These are phyloP conservation scores for Carlito syrichta DNA, from an alignment of 2,113 vertebrate genomes.

Conservation along the genomic window DNA sequence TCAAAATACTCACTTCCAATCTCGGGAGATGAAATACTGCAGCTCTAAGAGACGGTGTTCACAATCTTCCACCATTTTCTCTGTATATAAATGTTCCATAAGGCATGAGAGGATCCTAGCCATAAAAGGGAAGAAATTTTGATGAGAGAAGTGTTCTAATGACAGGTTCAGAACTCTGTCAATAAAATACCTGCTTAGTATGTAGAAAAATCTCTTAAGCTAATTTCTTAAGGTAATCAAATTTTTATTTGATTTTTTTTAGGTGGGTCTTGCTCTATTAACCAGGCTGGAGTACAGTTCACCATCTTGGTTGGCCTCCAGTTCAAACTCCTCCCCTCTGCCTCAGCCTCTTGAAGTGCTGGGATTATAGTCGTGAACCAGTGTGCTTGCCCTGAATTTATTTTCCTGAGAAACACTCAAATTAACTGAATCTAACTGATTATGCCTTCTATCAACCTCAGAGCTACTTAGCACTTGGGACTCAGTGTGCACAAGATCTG, in stretches of 20 bases:
- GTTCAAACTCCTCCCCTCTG: no score
- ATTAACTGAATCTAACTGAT: neutral
- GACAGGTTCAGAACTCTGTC: neutral
- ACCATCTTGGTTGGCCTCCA: no score
- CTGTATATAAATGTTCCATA: conserved; percentile 98
- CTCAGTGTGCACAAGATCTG: neutral
- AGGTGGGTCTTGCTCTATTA: no score
- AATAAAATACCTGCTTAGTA: neutral
- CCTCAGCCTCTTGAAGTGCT: no score
- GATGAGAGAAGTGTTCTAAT: neutral
- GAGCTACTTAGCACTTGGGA: neutral
- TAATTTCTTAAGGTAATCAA: neutral
- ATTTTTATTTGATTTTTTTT: no score
- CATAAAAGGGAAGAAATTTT: neutral
- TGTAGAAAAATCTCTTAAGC: neutral
- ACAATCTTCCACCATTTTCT: conserved; percentile 98
- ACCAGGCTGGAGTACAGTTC: no score
- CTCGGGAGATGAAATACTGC: conserved; percentile 97
- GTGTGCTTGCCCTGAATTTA: no score
- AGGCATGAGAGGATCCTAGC: conserved; percentile 95
- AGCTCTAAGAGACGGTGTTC: conserved; percentile 95
- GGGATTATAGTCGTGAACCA: no score
- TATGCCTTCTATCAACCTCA: neutral
- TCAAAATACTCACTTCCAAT: conserved; percentile 92
- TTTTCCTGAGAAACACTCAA: conserved; percentile 5